Evolutionary conservation across 2,113 vertebrate genomes (phyloP).

Genomic region (Onychostruthus taczanowskii): DNA sequence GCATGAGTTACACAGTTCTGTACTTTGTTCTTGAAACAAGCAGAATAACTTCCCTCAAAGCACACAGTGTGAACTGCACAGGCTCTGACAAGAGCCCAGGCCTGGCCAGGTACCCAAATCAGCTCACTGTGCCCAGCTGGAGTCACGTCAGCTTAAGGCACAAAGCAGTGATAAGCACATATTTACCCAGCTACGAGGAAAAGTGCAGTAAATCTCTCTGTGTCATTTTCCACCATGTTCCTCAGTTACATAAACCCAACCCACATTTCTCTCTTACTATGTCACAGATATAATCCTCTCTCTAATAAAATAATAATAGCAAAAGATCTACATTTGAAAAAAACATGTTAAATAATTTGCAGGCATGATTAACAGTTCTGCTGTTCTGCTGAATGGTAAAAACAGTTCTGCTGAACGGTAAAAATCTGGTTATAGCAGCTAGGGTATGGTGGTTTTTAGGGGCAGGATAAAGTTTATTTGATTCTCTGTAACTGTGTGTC

Average conservation of each 20-base stretch:
- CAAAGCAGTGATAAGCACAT: not conserved
- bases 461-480: slow-evolving; percentile 45
- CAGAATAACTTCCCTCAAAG: not conserved
- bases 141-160: not conserved
- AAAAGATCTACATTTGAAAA: not conserved
- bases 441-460: not conserved
- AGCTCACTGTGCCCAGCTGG: not conserved
- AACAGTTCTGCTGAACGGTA: not conserved
- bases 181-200: not conserved
- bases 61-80: not conserved
- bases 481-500: slow-evolving; percentile 56
- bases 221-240: not conserved
- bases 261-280: not conserved
- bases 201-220: not conserved
- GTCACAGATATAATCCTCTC: not conserved
- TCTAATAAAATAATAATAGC: not conserved
- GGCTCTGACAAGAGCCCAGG: not conserved
- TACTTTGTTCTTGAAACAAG: not conserved
- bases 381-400: no score
- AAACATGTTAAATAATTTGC: not conserved
- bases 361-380: slow-evolving; percentile 7
- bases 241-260: not conserved
- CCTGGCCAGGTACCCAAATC: not conserved
- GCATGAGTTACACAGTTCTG: not conserved
- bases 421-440: not conserved